These are phyloP conservation scores for Nothoprocta perdicaria DNA, from an alignment of 2,113 vertebrate genomes.

Conservation along the genomic window DNA sequence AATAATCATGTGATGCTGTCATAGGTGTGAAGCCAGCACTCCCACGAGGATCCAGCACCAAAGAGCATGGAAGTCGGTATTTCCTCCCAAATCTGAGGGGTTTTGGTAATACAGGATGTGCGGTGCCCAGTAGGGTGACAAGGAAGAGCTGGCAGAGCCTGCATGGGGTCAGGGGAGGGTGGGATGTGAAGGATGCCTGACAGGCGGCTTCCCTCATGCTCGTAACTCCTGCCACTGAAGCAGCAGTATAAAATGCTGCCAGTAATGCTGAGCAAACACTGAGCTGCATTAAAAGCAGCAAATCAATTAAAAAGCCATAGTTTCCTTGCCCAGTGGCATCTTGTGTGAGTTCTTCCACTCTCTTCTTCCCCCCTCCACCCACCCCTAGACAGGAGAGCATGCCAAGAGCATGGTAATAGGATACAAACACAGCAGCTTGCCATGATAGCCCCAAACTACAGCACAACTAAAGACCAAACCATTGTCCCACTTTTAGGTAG, in stretches of 20 bases:
- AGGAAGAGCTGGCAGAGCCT: neutral
- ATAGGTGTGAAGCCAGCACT: neutral
- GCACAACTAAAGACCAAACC: neutral
- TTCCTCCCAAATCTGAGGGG: neutral
- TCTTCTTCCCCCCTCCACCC: neutral
- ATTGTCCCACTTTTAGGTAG: neutral
- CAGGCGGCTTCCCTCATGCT: neutral
- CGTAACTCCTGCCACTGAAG: neutral
- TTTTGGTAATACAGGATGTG: neutral
- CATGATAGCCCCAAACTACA: conserved; percentile 6
- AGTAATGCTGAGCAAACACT: neutral
- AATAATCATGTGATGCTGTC: neutral
- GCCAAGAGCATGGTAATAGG: neutral
- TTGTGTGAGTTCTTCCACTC: neutral
- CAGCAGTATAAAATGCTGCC: neutral
- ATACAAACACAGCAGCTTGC: neutral
- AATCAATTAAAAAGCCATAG: neutral
- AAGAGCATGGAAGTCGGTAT: neutral
- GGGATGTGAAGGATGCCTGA: neutral
- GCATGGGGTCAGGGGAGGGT: no score
- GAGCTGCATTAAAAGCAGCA: neutral
- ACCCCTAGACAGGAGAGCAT: neutral
- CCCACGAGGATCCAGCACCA: neutral
- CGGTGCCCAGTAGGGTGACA: no score
- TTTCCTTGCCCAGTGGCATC: neutral